Evolutionary conservation across 2,797 vertebrate species (phyloP).

Genomic region (Hypotaenidia okinawae): DNA sequence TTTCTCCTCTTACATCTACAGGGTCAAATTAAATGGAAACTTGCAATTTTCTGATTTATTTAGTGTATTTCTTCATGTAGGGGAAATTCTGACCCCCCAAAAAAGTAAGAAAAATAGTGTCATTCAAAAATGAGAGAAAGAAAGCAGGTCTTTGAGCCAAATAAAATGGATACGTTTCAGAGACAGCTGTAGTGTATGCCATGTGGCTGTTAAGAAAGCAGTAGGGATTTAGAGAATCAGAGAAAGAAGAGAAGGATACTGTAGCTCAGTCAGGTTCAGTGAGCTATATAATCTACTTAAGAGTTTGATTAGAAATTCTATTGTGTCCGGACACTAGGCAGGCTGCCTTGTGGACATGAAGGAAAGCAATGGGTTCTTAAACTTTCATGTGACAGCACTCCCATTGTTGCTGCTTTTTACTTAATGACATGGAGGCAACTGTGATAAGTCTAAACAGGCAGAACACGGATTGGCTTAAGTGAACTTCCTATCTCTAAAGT

Average conservation of each 20-base stretch:
- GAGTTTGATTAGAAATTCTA: slow-evolving; percentile 32
- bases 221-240: slow-evolving; percentile 1
- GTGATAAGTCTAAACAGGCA: neutral
- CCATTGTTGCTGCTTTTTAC: slow-evolving; percentile 8
- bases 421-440: neutral
- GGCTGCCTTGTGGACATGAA: neutral
- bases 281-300: slow-evolving; percentile 42
- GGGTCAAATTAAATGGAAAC: neutral
- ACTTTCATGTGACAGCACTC: neutral
- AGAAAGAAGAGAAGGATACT: neutral
- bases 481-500: neutral
- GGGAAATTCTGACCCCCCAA: neutral
- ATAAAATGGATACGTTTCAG: neutral
- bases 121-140: rapidly evolving
- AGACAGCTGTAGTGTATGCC: neutral
- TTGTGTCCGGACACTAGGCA: neutral
- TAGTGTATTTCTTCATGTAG: neutral
- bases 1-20: neutral
- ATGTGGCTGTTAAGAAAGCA: neutral
- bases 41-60: neutral
- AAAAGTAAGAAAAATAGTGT: neutral
- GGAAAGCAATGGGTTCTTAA: neutral
- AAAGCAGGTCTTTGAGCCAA: neutral
- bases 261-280: neutral
- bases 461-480: neutral